A percentile compares a stretch with the other conserved stretches of the same genome.
Evolutionary conservation across 1,140 invertebrate genomes (phyloP).

Genomic region (Coelopa frigida): DNA sequence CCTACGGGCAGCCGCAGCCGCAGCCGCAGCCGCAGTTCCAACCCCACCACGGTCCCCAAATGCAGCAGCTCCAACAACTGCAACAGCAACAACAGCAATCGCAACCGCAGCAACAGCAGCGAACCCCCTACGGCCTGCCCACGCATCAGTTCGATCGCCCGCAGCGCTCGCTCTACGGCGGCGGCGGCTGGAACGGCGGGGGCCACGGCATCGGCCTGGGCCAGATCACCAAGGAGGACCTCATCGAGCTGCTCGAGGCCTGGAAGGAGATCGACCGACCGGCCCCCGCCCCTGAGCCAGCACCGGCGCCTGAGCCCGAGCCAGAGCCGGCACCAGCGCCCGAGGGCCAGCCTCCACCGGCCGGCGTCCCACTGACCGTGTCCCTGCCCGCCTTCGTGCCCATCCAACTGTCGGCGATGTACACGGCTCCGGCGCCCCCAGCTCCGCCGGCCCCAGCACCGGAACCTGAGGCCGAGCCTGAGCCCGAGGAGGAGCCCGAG

Average conservation of each 20-base stretch:
- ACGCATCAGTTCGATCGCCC: constrained; percentile 4
- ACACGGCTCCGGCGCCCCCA: constrained; percentile 26
- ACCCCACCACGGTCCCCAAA: too few species aligned
- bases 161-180: constrained; percentile 19
- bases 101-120: too few species aligned
- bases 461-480: constrained; percentile 3
- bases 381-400: constrained; percentile 39
- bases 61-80: too few species aligned
- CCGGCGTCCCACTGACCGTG: constrained; percentile 34
- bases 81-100: constrained; percentile 1
- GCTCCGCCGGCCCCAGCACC: constrained; percentile 14
- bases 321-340: constrained; percentile 17
- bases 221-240: constrained; percentile 32
- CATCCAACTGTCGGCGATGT: constrained; percentile 40
- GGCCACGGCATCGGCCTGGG: constrained; percentile 20
- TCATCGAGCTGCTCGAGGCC: constrained; percentile 28
- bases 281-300: constrained; percentile 22
- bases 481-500: not conserved
- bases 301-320: constrained; percentile 30
- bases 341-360: constrained; percentile 23
- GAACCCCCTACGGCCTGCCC: not conserved
- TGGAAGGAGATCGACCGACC: constrained; percentile 33
- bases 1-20: too few species aligned
- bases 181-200: constrained; percentile 16
- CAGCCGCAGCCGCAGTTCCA: too few species aligned